phyloP scores from a whole-genome alignment of 2,888 invertebrate genomes.

The Drosophila putrida region DNA sequence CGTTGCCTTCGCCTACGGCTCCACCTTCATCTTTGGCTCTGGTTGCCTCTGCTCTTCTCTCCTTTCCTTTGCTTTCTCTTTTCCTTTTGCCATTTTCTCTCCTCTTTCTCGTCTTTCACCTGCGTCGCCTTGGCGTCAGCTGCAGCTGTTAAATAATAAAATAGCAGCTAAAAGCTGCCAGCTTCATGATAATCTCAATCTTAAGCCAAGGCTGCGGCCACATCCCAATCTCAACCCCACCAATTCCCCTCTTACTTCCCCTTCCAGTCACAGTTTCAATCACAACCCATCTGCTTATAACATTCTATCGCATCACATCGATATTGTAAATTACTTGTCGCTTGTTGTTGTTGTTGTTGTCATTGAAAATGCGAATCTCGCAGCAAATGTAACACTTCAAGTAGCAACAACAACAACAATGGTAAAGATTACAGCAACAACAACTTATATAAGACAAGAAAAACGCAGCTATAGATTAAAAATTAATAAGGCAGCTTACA shows the following conservation, averaged over 20 bases:
- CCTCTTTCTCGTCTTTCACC: constrained; percentile 24
- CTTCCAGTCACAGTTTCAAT: not conserved
- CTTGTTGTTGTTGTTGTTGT: no score
- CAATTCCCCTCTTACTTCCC: not conserved
- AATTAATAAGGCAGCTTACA: not conserved
- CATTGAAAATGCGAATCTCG: constrained; percentile 33
- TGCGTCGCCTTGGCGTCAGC: constrained; percentile 48
- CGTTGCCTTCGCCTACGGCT: not conserved
- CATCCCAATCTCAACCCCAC: constrained; percentile 8
- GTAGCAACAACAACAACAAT: no score
- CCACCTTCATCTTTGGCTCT: not conserved
- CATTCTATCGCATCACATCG: constrained; percentile 36
- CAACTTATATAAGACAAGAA: no score
- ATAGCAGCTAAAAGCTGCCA: constrained; percentile 51
- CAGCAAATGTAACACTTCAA: not conserved
- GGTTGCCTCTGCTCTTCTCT: not conserved
- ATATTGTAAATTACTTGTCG: constrained; percentile 65
- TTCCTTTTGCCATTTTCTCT: not conserved
- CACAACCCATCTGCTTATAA: not conserved
- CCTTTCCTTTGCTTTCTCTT: not conserved
- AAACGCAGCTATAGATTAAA: not conserved
- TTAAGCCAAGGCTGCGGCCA: constrained; percentile 55
- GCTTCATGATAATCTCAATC: constrained; percentile 52
- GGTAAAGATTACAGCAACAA: no score
- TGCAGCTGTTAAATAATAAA: constrained; percentile 55